Percentiles rank a stretch among this genome's conserved stretches.
phyloP scores from a whole-genome alignment of 1,140 invertebrate species.

The Trachelipus rathkii region DNA sequence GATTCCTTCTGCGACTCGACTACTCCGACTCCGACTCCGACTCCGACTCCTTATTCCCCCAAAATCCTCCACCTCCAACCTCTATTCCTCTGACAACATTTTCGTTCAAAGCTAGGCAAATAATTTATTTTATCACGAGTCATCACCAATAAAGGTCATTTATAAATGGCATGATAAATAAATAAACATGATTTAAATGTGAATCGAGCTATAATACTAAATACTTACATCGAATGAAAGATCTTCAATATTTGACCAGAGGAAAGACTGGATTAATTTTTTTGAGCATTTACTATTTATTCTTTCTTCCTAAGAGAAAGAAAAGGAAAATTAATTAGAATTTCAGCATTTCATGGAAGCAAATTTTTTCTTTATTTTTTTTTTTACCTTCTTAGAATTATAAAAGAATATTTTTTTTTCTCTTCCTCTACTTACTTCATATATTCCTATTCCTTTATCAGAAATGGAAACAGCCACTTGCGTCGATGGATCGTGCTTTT shows the following conservation, averaged over 20 bases:
- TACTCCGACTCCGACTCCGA: too few relatives aligned
- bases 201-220: neutral
- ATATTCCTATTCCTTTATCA: constrained; percentile 78
- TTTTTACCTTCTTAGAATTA: too few relatives aligned
- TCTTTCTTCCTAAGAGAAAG: neutral
- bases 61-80: neutral
- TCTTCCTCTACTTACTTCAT: constrained; percentile 51
- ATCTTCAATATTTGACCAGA: constrained; percentile 7
- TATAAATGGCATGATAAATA: too few relatives aligned
- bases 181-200: too few relatives aligned
- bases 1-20: neutral
- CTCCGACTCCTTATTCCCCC: too few relatives aligned
- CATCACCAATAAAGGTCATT: neutral
- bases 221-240: constrained; percentile 2
- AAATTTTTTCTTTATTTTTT: too few relatives aligned
- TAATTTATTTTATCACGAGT: neutral
- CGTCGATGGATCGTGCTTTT: constrained; percentile 60
- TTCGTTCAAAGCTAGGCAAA: neutral
- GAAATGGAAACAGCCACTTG: constrained; percentile 73
- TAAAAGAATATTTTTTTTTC: too few relatives aligned
- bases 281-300: neutral
- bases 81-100: too few relatives aligned
- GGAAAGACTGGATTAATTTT: neutral
- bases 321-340: neutral
- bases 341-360: neutral